Base-by-base conservation (phyloP, 2,888 invertebrate species). In the Shargacucullia verbasci region DNA sequence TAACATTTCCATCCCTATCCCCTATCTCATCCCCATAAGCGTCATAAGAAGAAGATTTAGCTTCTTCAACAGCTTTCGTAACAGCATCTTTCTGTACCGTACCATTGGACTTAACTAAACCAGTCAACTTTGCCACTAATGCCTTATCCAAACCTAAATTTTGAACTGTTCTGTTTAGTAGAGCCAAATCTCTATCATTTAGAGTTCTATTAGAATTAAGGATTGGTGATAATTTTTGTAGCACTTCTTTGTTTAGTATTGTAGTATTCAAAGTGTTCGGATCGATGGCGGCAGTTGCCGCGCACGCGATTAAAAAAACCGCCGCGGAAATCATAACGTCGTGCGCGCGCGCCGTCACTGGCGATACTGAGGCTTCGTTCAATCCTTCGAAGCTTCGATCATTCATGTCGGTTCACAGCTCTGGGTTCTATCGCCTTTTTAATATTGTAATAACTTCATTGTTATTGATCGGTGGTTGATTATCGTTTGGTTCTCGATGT, bases 301-400 rank as follows among this genome's bases (percentile, higher is more conserved):
- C 87, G 85, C 89, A 88, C 78, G 84, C 87, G 82, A 90, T 71
- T 81, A 88, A 77, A 25, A 92, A 66, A 47, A 90, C 43, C 58
- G 78, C 75, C 59, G 79, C 80, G 71, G 84, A 71, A 62, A 80
- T 73, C 74, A 88, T 75, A 44, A 63, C 74, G 75, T 79, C 85
- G 88, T 88, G 92, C 92, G 93, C 89, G 54, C 87, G 89, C 91
- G 90, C 82, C 84, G 89, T 71, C 82, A 72, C 74, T 68, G 67
- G 71, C 76, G 76, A 78, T 78, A 92, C 92, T 92, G 88, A 83
- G 69, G 55, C 65, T 66, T 63, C 82, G 76, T 66, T 63, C 82
- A 75, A 52, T 48, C 75, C 81, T 82, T 79, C 82, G 76, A 52
- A 39, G 74, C 81, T 82, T 79, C 67, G 63, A 55, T 69, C 70